These are phyloP conservation scores for Apodemia mormo DNA, from an alignment of 2,888 invertebrate genomes.

Conservation along the genomic window DNA sequence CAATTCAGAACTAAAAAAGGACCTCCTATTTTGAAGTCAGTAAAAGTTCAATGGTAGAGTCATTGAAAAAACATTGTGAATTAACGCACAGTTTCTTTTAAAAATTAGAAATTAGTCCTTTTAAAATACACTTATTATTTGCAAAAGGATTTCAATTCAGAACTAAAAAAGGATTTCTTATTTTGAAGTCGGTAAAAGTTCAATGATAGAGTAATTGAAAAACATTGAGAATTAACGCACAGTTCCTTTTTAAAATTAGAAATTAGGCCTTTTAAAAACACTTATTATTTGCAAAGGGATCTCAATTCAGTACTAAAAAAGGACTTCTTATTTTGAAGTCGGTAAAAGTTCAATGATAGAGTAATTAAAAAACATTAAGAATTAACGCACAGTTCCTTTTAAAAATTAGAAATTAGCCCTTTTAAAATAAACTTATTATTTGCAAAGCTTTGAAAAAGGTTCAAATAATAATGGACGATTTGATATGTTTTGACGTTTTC, in stretches of 20 bases:
- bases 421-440: constrained; percentile 1
- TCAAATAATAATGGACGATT: constrained; percentile 9
- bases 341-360: no score
- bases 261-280: neutral
- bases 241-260: neutral
- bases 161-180: no score
- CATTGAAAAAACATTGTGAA: neutral
- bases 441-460: constrained; percentile 8
- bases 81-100: neutral
- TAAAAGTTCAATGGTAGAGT: no score
- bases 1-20: no score
- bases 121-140: constrained; percentile 6
- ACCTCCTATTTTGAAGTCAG: no score
- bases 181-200: no score
- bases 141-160: neutral
- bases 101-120: neutral
- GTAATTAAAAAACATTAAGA: neutral
- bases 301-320: no score
- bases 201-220: no score
- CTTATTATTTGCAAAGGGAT: no score
- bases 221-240: neutral
- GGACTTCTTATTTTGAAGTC: no score
- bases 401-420: neutral
- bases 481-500: constrained; percentile 45
- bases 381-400: neutral